phyloP scores from a whole-genome alignment of 2,113 vertebrate species.

The Phyllostomus hastatus region DNA sequence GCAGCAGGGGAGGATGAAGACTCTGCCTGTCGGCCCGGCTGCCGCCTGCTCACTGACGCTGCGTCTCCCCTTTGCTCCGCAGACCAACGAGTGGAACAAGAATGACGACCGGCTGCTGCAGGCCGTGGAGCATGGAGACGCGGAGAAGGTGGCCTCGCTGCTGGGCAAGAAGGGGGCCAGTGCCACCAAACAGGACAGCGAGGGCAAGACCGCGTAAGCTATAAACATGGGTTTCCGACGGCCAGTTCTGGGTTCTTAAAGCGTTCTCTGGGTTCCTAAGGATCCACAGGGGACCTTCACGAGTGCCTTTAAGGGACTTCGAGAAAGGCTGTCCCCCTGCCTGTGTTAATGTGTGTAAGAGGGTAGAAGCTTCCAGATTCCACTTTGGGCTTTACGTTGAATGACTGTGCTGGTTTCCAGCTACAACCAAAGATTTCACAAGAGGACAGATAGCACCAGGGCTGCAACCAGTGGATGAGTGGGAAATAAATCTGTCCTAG shows the following conservation, averaged over 20 bases:
- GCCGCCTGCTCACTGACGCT: not conserved
- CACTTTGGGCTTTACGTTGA: not conserved
- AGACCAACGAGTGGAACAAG: slow-evolving; percentile 98
- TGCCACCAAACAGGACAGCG: slow-evolving; percentile 92
- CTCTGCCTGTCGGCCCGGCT: accelerated
- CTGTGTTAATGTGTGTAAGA: not conserved
- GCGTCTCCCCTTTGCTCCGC: slow-evolving; percentile 40
- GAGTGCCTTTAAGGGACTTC: not conserved
- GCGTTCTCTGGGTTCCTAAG: not conserved
- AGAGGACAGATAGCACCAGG: not conserved
- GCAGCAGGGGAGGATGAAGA: not conserved
- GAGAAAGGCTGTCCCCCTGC: not conserved
- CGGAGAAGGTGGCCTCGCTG: slow-evolving; percentile 92
- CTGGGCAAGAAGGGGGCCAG: slow-evolving; percentile 95
- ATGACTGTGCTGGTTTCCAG: not conserved
- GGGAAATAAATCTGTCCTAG: not conserved
- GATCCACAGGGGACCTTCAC: not conserved
- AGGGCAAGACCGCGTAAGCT: slow-evolving; percentile 97
- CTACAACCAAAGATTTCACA: not conserved
- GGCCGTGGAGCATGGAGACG: slow-evolving; percentile 95
- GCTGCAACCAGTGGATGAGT: not conserved
- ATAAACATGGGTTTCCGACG: not conserved
- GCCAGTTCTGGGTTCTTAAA: not conserved
- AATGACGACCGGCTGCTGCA: slow-evolving; percentile 95
- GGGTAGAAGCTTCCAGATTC: not conserved